Base-by-base conservation (phyloP, 2,113 vertebrate species). In the Probosciger aterrimus region DNA sequence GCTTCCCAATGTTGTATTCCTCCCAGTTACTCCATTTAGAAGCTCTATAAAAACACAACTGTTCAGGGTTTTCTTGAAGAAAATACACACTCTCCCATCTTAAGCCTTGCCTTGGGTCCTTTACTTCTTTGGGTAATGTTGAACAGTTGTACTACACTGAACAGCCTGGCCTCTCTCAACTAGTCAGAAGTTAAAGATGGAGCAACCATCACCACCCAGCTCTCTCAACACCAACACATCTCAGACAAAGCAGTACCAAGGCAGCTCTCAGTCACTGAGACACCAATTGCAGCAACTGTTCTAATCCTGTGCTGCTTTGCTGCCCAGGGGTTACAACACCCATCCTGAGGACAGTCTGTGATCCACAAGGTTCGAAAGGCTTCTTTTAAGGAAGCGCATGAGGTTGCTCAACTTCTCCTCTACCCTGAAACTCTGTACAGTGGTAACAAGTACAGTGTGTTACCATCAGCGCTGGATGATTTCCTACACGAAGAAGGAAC, bases 401-500 rank as follows among this genome's bases (percentile, higher is more conserved):
- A 82, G 35, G 71, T 88, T 90, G 68, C 79, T 74, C 75, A 96
- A 50, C 37, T 87, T 81, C 86, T 84, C 65, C 31, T 63, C 68
- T 65, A 47, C 68, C 75, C 90, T 77, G 67, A 90, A 90, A 83
- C 62, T 62, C 59, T 41, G 57, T 76, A 89, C 64, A 79, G 78
- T 20, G n/a, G 74, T 91, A 95, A 92, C 92, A 91, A 63, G 82
- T 85, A 91, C 94, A 76, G 91, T 82, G 68, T 60, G 78, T 88
- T 69, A 94, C 78, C 84, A 86, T 22, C 82, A 77, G 59, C 2
- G 1, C 75, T 88, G 93, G 85, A 90, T 13, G 16, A 67, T 53
- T 93, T 95, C 67, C 94, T 78, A 92, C 75, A 88, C 84, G 94
- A 94, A 90, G 85, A 28, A 79, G 62, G 88, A 96, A 88, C 94